Conservation (phyloP, 1,140 invertebrate genomes). For the Cotesia glomerata region DNA sequence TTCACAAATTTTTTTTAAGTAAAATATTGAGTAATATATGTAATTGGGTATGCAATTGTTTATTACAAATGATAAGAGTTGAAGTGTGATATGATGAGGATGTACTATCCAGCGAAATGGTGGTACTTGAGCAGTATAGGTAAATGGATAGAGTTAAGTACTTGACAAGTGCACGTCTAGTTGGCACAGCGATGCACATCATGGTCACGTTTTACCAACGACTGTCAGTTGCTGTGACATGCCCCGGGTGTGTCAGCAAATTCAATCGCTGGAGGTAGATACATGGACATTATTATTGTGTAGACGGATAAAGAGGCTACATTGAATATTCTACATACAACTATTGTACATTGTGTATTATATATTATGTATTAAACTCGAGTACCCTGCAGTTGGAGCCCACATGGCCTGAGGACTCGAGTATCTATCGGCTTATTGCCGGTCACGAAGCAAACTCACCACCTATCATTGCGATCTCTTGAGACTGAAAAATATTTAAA, state of each 20-base stretch:
- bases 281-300: not conserved
- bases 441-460: constrained; percentile 55
- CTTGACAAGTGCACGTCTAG: constrained; percentile 30
- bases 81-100: too few relatives aligned
- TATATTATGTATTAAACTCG: not conserved
- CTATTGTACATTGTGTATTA: constrained; percentile 6
- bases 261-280: constrained; percentile 21
- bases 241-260: constrained; percentile 32
- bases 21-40: too few relatives aligned
- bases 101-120: too few relatives aligned
- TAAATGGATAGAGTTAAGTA: not conserved
- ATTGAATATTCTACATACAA: not conserved
- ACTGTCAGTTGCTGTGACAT: constrained; percentile 16
- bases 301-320: too few relatives aligned
- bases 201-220: constrained; percentile 34
- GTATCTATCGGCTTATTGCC: constrained; percentile 51
- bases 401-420: constrained; percentile 11
- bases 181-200: constrained; percentile 32
- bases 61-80: too few relatives aligned
- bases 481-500: constrained; percentile 60
- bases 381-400: not conserved
- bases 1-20: too few relatives aligned
- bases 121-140: not conserved
- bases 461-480: constrained; percentile 56
- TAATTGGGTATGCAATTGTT: too few relatives aligned